Percentiles rank a stretch among this genome's conserved stretches.
Evolutionary conservation across 2,113 vertebrate species (phyloP).

Genomic region (Siphamia tubifer): DNA sequence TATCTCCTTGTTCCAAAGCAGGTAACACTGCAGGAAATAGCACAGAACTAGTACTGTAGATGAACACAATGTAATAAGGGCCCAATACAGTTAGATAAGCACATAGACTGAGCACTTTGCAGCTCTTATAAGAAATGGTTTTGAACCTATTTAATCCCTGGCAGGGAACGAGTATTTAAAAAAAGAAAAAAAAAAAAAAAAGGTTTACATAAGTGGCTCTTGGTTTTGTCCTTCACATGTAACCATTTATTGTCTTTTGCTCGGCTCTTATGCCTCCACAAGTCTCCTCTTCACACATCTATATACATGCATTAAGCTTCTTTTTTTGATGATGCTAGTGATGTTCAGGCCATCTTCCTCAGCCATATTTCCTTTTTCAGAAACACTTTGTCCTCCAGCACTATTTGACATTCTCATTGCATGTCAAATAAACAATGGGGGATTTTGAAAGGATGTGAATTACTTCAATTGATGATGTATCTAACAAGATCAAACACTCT

Average conservation of each 20-base stretch:
- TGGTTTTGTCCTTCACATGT: constrained; percentile 4
- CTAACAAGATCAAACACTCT: constrained; percentile 51
- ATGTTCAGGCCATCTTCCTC: not conserved
- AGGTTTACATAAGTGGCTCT: constrained; percentile 3
- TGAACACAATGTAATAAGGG: constrained; percentile 10
- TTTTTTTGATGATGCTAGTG: not conserved
- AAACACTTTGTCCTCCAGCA: constrained; percentile 1
- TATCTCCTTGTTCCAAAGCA: not conserved
- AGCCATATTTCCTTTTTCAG: not conserved
- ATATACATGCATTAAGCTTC: not conserved
- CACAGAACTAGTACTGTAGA: constrained; percentile 6
- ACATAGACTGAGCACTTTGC: not conserved
- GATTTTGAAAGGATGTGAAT: constrained; percentile 46
- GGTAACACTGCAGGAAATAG: not conserved
- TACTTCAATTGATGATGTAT: constrained; percentile 45
- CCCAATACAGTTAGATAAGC: not conserved
- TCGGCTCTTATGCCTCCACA: not conserved
- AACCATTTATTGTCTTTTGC: not conserved
- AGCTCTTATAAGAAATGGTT: constrained; percentile 8
- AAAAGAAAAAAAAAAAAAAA: too few species aligned
- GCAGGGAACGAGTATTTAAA: not conserved
- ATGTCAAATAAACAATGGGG: constrained; percentile 36
- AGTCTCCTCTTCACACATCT: constrained; percentile 14
- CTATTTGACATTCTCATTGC: constrained; percentile 33
- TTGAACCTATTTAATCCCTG: constrained; percentile 10